Base-by-base conservation (phyloP, 1,140 invertebrate species). In the Araneus ventricosus region DNA sequence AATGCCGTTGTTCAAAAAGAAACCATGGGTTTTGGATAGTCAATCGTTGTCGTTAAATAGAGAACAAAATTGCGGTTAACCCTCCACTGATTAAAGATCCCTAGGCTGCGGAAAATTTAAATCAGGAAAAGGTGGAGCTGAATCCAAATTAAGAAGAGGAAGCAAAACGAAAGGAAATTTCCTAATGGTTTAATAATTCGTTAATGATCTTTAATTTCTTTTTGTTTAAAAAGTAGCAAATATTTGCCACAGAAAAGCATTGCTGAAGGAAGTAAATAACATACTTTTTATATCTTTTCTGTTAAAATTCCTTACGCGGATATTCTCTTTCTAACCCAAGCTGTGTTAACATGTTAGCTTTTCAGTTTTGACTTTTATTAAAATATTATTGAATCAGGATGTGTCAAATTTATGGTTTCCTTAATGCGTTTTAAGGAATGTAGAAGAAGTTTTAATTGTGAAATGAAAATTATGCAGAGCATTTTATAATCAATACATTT, bases 131-230 rank as follows among this genome's bases (percentile, higher is more conserved):
- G 17, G 17, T 17, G 5, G 59, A 61, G 0, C 24, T 20, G 34
- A 17, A 75, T 8, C 30, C 30, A 34, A 75, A 34, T 30, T 67
- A 27, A n/a, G n/a, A 27, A 67, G 63, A 75, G 70, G 70, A 75
- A 75, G 34, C 70, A 75, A 75, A 75, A 75, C 70, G 30, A 75
- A 75, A 75, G 70, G 70, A 75, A 75, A 34, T 75, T 75, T 75
- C 4, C 70, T 30, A 34, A 34, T 5, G 30, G 30, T 34, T 75
- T 75, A 75, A 34, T 75, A 75, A 34, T 17, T 75, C 22, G 70
- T 75, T 75, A 75, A 75, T 75, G 70, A 75, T 75, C 70, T 75
- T 37, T 75, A 75, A 75, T 75, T 75, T 75, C 30, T 75, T 75
- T 75, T 75, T 75, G 4, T 34, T 75, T 75, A 37, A 67, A 67